Conservation (phyloP, 2,888 invertebrate genomes). For the Mystacides longicornis region DNA sequence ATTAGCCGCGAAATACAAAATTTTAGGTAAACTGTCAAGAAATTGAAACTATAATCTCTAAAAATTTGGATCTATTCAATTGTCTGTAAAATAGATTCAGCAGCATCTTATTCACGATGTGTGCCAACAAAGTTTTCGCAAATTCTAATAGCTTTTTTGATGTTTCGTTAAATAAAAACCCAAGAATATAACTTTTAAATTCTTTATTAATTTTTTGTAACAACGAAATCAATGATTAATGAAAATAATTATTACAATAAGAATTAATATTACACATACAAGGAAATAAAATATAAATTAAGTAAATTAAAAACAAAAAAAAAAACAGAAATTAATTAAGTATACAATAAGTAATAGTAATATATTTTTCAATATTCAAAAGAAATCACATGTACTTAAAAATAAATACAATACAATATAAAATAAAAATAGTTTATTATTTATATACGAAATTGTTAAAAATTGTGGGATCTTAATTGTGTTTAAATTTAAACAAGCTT, state of each 20-base stretch:
- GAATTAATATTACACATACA: neutral
- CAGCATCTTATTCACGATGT: neutral
- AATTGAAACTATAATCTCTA: no score
- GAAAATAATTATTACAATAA: neutral
- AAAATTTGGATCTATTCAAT: neutral
- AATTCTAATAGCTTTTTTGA: no score
- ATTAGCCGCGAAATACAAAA: no score
- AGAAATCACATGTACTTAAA: no score
- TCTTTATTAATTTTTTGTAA: conserved; percentile 1
- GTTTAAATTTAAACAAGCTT: no score
- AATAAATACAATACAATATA: no score
- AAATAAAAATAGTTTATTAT: no score
- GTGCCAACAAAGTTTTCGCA: neutral
- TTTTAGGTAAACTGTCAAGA: no score
- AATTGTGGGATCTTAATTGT: no score
- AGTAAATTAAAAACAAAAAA: neutral
- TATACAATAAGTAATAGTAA: neutral
- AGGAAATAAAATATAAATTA: neutral
- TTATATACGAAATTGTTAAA: no score
- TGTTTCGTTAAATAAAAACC: neutral
- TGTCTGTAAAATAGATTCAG: neutral
- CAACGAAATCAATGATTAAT: conserved; percentile 1
- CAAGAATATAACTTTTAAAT: neutral
- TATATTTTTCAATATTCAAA: neutral
- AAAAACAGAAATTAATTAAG: neutral